Evolutionary conservation across 2,797 vertebrate species (phyloP), one percentile per base, ranked within the genome.

Genomic region (Moxostoma hubbsi): DNA sequence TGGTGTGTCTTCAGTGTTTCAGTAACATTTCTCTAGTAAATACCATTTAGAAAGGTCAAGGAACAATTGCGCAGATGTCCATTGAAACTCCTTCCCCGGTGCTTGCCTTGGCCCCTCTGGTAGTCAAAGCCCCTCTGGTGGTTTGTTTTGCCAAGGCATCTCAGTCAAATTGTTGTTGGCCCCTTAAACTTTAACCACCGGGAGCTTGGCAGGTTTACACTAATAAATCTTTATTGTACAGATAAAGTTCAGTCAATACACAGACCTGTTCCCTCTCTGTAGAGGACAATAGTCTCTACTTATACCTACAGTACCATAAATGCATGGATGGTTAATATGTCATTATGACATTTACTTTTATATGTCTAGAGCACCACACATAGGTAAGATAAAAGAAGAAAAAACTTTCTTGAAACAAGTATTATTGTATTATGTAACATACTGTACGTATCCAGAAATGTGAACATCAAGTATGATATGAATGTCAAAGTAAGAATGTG

Each of bases 1-100:
- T 53, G 45, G n/a, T 49, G 50, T 46, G 55, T 24, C 45, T 63
- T 77, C 54, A 53, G 13, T 75, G 59, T 54, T 43, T 15, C 68
- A 15, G 62, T 49, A 50, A 66, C 15, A 15, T 57, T 73, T 9
- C 5, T 9, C 46, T 63, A 67, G 12, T 5, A 66, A 65, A 65
- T 13, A 66, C 36, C 6, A 8, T 63, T 64, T 43, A 10, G 15
- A 83, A 83, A 83, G 82, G 82, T 81, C 78, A 77, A 16, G 63
- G 50, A 83, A 83, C 78, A 83, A 83, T 83, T 51, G 73, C 50
- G 7, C 11, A 36, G 75, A 7, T 54, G 0, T 59, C 61, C 62
- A 66, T 77, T 82, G 62, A 82, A 72, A 82, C 72, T 82, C 74
- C 63, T 77, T 66, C 68, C 13, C 51, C 5, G 61, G 51, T 7